Evolutionary conservation across 2,797 vertebrate genomes (phyloP).

Genomic region (Hypotaenidia okinawae): DNA sequence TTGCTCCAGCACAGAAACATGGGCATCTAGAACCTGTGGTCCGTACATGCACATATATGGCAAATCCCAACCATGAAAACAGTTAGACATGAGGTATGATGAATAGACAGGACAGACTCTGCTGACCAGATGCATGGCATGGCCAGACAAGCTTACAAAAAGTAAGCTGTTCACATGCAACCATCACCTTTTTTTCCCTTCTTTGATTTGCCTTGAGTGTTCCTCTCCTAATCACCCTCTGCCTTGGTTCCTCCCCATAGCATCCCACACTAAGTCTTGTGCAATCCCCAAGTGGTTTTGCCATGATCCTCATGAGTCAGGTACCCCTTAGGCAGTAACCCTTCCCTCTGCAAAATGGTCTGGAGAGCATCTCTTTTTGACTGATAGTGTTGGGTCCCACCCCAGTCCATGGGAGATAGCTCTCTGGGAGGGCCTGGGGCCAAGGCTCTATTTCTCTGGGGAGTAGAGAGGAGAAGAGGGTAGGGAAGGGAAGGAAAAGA

Average conservation of each 20-base stretch:
- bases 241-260: background rate
- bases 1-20: background rate
- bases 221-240: background rate
- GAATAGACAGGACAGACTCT: background rate
- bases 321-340: background rate
- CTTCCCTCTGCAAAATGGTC: background rate
- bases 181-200: background rate
- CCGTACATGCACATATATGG: too few species aligned
- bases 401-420: fast-evolving
- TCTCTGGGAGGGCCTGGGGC: background rate
- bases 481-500: too few species aligned
- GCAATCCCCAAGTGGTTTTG: background rate
- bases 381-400: background rate
- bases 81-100: too few species aligned
- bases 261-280: background rate
- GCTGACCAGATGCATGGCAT: background rate
- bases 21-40: too few species aligned
- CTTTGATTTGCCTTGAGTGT: background rate
- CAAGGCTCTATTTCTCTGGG: background rate
- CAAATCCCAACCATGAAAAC: background rate
- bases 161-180: background rate
- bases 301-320: background rate
- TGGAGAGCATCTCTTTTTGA: background rate
- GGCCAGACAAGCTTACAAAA: too few species aligned
- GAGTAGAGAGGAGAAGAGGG: fast-evolving